A percentile compares a stretch with the other conserved stretches of the same genome.
phyloP scores from a whole-genome alignment of 2,797 vertebrate species.

The Nasua narica region DNA sequence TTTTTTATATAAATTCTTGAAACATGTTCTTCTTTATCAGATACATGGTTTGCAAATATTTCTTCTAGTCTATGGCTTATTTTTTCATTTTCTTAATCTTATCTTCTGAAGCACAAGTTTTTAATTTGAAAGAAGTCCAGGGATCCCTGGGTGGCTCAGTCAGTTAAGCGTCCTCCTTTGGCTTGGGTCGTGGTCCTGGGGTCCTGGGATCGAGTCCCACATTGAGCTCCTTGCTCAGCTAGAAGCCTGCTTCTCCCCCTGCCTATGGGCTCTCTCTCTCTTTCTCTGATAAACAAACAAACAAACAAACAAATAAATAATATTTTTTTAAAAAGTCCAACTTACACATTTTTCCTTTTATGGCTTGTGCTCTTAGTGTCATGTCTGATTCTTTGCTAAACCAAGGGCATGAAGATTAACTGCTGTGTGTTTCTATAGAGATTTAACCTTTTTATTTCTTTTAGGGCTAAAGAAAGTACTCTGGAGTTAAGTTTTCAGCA shows the following conservation, averaged over 20 bases:
- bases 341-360: not conserved
- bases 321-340: not conserved
- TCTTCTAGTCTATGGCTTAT: not conserved
- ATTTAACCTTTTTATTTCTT: not conserved
- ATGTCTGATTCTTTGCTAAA: not conserved
- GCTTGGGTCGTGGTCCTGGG: not conserved
- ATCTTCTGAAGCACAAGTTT: not conserved
- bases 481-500: not conserved
- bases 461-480: not conserved
- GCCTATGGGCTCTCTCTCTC: no score
- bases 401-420: not conserved
- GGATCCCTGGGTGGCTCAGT: not conserved
- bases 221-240: not conserved
- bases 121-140: not conserved
- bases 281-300: not conserved
- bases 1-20: not conserved
- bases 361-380: not conserved
- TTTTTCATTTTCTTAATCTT: not conserved
- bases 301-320: not conserved
- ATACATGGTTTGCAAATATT: not conserved
- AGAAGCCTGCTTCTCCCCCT: not conserved
- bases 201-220: not conserved
- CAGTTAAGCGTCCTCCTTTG: accelerated
- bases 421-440: not conserved
- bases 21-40: not conserved